phyloP scores from a whole-genome alignment of 2,797 vertebrate species.

The Eleutherodactylus coqui region DNA sequence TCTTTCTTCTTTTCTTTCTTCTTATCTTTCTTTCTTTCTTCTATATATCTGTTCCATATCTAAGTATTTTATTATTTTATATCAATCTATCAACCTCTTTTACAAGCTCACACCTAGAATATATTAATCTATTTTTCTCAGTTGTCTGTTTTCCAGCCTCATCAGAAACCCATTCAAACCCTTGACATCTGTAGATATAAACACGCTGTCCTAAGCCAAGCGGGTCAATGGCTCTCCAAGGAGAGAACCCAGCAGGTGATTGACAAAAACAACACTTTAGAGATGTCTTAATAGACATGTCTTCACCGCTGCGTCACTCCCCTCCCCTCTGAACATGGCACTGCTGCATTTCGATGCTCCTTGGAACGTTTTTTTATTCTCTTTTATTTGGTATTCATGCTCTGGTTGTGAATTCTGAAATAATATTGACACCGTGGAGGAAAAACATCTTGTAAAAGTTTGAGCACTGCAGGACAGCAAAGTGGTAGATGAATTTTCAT shows the following conservation, averaged over 20 bases:
- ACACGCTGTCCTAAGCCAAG: slow-evolving; percentile 37
- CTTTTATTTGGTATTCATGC: slow-evolving; percentile 34
- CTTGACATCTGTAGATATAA: slow-evolving; percentile 45
- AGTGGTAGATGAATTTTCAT: slow-evolving; percentile 43
- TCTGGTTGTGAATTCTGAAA: slow-evolving; percentile 49
- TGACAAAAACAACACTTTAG: slow-evolving; percentile 54
- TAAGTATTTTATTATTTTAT: neutral
- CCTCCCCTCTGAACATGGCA: slow-evolving; percentile 12
- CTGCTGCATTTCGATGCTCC: slow-evolving; percentile 30
- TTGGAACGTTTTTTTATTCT: slow-evolving; percentile 44
- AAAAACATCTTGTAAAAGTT: slow-evolving; percentile 48
- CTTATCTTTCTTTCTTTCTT: neutral
- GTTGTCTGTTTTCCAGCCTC: slow-evolving; percentile 13
- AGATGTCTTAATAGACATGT: slow-evolving; percentile 50
- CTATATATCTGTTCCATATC: neutral
- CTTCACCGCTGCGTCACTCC: slow-evolving; percentile 22
- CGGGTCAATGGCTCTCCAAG: slow-evolving; percentile 46
- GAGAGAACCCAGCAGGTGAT: slow-evolving; percentile 41
- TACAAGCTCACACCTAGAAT: neutral
- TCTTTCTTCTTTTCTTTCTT: no score
- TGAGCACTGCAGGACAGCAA: slow-evolving; percentile 1
- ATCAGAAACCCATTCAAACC: slow-evolving; percentile 6
- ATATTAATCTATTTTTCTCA: neutral
- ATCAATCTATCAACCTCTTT: neutral
- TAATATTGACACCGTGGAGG: slow-evolving; percentile 40